Evolutionary conservation across 2,797 vertebrate species (phyloP).

Genomic region (Caiman crocodilus): DNA sequence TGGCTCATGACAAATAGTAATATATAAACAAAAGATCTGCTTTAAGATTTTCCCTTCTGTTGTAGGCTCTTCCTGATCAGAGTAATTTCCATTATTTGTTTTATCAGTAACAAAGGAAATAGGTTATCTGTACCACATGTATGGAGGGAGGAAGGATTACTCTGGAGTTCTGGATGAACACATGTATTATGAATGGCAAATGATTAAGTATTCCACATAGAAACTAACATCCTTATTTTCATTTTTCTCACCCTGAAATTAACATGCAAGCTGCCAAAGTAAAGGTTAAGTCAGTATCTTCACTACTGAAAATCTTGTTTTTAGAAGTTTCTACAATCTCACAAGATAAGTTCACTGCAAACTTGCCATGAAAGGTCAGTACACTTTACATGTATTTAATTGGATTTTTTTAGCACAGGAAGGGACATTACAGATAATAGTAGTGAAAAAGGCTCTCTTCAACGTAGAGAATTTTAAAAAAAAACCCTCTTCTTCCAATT

Average conservation of each 20-base stretch:
- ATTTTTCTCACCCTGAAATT: constrained; percentile 35
- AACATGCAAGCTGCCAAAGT: neutral
- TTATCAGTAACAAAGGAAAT: neutral
- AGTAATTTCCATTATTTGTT: constrained; percentile 23
- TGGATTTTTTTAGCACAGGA: neutral
- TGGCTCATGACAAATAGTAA: neutral
- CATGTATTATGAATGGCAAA: neutral
- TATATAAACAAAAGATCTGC: constrained; percentile 33
- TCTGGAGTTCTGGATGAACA: constrained; percentile 6
- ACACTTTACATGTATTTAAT: neutral
- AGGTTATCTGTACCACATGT: neutral
- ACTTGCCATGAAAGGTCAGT: constrained; percentile 23
- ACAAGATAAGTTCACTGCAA: neutral
- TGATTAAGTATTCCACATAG: neutral
- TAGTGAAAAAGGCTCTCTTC: neutral
- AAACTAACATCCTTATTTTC: neutral
- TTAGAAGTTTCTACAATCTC: neutral
- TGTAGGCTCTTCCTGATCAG: constrained; percentile 13
- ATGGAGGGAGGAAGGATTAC: neutral
- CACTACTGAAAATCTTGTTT: neutral
- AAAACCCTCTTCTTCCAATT: neutral
- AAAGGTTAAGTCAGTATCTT: neutral
- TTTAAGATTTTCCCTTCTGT: neutral
- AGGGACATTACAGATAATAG: neutral
- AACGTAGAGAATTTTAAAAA: neutral